Evolutionary conservation across 2,113 vertebrate genomes (phyloP).

Genomic region (Synodontis membranacea): DNA sequence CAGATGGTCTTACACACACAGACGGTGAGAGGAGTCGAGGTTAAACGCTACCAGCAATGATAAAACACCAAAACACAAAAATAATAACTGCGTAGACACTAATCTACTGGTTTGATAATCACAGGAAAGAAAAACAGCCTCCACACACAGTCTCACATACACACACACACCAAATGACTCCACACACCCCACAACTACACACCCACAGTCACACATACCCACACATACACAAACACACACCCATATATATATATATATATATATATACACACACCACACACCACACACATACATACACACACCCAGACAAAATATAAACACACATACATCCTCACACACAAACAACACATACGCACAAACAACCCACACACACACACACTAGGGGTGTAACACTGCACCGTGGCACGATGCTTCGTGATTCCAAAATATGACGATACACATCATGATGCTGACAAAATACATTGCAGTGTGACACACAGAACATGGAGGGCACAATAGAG

Average conservation of each 20-base stretch:
- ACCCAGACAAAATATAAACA: too few relatives aligned
- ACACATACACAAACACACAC: background rate
- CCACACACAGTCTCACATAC: background rate
- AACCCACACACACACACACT: too few relatives aligned
- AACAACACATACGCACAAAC: too few relatives aligned
- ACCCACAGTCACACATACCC: background rate
- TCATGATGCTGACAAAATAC: too few relatives aligned
- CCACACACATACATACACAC: too few relatives aligned
- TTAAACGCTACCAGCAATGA: constrained; percentile 36
- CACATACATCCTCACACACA: too few relatives aligned
- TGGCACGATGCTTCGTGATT: too few relatives aligned
- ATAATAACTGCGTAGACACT: background rate
- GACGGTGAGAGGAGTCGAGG: constrained; percentile 27
- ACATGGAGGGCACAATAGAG: too few relatives aligned
- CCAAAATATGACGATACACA: too few relatives aligned
- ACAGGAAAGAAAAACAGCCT: background rate
- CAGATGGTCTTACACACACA: constrained; percentile 45
- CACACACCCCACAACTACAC: background rate
- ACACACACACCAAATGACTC: too few relatives aligned
- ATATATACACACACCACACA: too few relatives aligned
- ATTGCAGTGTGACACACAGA: too few relatives aligned
- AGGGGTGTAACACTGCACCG: background rate
- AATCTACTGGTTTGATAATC: background rate
- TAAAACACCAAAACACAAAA: background rate
- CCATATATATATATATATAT: background rate